These are phyloP conservation scores for Rotaria macrura DNA, from an alignment of 2,888 invertebrate genomes.

Conservation along the genomic window DNA sequence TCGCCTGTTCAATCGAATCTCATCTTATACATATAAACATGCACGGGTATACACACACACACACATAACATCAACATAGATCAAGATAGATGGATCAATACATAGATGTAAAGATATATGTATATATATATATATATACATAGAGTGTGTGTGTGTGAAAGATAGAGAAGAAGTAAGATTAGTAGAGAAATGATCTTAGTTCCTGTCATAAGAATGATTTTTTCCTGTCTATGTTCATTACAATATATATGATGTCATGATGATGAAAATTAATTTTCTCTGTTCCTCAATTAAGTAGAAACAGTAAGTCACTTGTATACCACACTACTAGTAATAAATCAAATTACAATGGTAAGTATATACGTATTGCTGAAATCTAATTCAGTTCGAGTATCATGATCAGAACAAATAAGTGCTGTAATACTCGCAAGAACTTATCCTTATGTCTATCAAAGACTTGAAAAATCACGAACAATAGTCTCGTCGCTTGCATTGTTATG, in stretches of 20 bases:
- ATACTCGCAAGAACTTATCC: not conserved
- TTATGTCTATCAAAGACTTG: not conserved
- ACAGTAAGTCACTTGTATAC: not conserved
- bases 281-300: not conserved
- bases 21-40: not conserved
- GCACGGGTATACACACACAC: too few relatives aligned
- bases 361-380: not conserved
- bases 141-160: not conserved
- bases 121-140: not conserved
- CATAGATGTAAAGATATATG: not conserved
- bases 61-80: not conserved
- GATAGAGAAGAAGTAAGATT: not conserved
- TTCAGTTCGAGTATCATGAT: not conserved
- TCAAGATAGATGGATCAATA: not conserved
- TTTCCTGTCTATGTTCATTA: not conserved
- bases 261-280: not conserved
- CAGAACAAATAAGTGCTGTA: not conserved
- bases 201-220: not conserved
- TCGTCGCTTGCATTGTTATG: not conserved
- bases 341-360: not conserved
- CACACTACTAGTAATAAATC: not conserved
- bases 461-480: not conserved
- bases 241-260: not conserved
- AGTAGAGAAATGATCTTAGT: not conserved
- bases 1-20: conserved; percentile 3